Percentiles rank a stretch among this genome's conserved stretches.
These are phyloP conservation scores for Sarcophilus harrisii DNA, from an alignment of 2,797 vertebrate species.

Conservation along the genomic window DNA sequence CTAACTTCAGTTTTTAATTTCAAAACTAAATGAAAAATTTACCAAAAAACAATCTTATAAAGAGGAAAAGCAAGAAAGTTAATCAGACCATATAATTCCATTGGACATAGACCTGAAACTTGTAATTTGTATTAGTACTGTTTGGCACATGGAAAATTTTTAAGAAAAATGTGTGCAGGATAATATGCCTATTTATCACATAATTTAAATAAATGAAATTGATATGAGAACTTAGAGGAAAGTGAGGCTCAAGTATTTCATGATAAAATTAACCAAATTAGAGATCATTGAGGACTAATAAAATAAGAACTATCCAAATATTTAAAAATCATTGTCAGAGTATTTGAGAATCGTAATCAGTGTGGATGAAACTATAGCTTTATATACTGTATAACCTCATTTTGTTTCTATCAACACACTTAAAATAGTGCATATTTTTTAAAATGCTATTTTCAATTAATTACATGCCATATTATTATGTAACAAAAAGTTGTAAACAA, in stretches of 20 bases:
- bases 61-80: not conserved
- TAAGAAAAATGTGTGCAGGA: conserved; percentile 24
- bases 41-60: conserved; percentile 2
- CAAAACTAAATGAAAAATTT: conserved; percentile 32
- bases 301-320: conserved; percentile 37
- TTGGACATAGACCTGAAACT: conserved; percentile 19
- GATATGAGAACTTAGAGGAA: conserved; percentile 24
- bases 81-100: not conserved
- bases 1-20: not conserved
- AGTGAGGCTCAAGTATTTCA: not conserved
- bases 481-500: conserved; percentile 37
- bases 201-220: conserved; percentile 10
- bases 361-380: not conserved
- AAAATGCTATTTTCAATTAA: conserved; percentile 29
- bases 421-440: conserved; percentile 30
- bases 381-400: not conserved
- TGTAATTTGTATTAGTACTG: not conserved
- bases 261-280: not conserved
- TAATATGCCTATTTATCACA: not conserved
- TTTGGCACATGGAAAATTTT: conserved; percentile 5
- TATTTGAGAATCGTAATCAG: conserved; percentile 7
- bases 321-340: not conserved
- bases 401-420: conserved; percentile 4
- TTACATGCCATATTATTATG: not conserved
- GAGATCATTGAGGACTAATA: not conserved